phyloP scores from a whole-genome alignment of 2,888 invertebrate species.

The Eutolmus rufibarbis region DNA sequence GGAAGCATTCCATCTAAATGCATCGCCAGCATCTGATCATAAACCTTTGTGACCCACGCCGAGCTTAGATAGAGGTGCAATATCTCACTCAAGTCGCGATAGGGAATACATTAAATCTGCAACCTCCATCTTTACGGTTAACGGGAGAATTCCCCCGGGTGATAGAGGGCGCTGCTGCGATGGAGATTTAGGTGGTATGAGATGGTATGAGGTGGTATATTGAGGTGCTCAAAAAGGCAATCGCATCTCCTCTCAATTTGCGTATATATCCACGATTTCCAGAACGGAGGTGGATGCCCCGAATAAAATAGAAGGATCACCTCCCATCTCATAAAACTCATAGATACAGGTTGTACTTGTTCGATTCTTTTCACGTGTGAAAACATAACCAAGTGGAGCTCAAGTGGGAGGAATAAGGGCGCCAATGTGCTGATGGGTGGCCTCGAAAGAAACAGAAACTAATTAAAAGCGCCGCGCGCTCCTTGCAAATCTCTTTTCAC shows the following conservation, averaged over 20 bases:
- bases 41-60: background rate
- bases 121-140: background rate
- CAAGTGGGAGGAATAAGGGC: background rate
- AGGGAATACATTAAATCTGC: background rate
- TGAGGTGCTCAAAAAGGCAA: background rate
- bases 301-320: background rate
- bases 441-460: constrained; percentile 13
- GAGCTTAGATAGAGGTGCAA: background rate
- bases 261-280: background rate
- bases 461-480: constrained; percentile 13
- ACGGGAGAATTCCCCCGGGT: background rate
- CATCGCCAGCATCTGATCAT: background rate
- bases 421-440: background rate
- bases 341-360: background rate
- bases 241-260: background rate
- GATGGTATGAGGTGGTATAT: background rate
- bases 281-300: background rate
- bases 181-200: background rate
- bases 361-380: constrained; percentile 10
- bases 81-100: background rate
- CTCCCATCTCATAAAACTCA: background rate
- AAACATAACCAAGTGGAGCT: background rate
- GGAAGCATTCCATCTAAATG: background rate
- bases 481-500: constrained; percentile 11
- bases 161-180: background rate